A percentile compares a stretch with the other conserved stretches of the same genome.
Conservation (phyloP, 2,113 vertebrate species). For the Regulus satrapa region DNA sequence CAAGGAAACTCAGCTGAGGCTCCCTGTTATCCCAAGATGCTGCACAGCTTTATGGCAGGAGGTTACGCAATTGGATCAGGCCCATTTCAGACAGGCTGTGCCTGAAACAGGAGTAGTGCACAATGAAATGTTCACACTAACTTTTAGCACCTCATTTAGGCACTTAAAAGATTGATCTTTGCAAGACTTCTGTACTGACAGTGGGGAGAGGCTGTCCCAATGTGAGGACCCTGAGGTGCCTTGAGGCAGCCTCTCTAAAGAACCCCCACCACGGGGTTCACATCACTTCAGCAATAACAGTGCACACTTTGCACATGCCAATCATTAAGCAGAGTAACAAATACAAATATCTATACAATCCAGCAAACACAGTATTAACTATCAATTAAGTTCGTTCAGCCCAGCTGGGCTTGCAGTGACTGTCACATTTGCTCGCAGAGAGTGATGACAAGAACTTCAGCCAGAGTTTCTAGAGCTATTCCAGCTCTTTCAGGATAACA, state of each 20-base stretch:
- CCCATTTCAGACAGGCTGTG: neutral
- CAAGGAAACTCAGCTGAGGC: constrained; percentile 37
- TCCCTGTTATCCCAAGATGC: neutral
- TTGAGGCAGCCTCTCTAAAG: neutral
- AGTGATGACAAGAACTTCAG: constrained; percentile 24
- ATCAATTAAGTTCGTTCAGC: neutral
- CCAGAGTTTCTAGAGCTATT: constrained; percentile 1
- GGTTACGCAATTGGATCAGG: neutral
- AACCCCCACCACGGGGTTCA: neutral
- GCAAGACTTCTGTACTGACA: neutral
- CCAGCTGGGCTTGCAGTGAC: neutral
- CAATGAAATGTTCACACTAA: neutral
- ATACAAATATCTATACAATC: neutral
- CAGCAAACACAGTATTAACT: neutral
- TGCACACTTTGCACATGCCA: neutral
- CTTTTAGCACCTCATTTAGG: neutral
- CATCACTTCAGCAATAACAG: neutral
- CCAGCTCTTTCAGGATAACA: neutral
- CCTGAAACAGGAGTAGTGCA: neutral
- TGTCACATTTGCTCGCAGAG: neutral
- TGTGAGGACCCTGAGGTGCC: neutral
- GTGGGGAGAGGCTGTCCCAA: neutral
- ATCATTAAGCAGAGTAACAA: neutral
- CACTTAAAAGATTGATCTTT: neutral
- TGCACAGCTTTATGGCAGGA: neutral